A percentile compares a stretch with the other conserved stretches of the same genome.
Conservation (phyloP, 1,140 invertebrate species). For the Hycleus cichorii region DNA sequence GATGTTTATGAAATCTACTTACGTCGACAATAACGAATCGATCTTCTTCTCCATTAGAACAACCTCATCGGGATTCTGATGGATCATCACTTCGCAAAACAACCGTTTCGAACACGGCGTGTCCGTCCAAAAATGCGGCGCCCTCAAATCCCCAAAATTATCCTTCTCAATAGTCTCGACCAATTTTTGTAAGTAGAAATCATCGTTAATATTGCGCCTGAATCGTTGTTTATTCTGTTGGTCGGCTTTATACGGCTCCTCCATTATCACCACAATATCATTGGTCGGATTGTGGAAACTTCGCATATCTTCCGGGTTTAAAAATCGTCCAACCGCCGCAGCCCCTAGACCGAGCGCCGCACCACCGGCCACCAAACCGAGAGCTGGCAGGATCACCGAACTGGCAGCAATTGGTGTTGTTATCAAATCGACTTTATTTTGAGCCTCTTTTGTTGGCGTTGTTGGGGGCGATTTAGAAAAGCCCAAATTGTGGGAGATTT, state of each 20-base stretch:
- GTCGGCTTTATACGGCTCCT: conserved; percentile 15
- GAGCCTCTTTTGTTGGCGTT: conserved; percentile 43
- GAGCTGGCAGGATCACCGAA: conserved; percentile 62
- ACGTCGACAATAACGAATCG: conserved; percentile 59
- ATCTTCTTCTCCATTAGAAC: conserved; percentile 72
- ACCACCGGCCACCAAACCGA: conserved; percentile 68
- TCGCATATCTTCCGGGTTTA: conserved; percentile 54
- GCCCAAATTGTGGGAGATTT: conserved; percentile 67
- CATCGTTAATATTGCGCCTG: conserved; percentile 41
- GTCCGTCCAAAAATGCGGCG: conserved; percentile 55
- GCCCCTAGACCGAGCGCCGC: conserved; percentile 70
- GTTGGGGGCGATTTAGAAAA: conserved; percentile 41
- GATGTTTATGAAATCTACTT: conserved; percentile 43
- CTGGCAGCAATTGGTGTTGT: conserved; percentile 38
- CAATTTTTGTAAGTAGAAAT: conserved; percentile 40
- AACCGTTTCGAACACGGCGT: conserved; percentile 67
- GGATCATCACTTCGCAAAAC: conserved; percentile 65
- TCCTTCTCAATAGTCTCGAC: conserved; percentile 41
- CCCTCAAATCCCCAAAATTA: conserved; percentile 49
- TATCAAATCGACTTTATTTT: conserved; percentile 64
- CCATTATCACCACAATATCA: conserved; percentile 34
- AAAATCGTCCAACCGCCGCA: conserved; percentile 63
- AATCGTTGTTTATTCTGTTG: conserved; percentile 32
- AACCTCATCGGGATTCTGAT: conserved; percentile 55
- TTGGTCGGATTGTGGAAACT: conserved; percentile 39